Percentiles rank a stretch among this genome's conserved stretches.
phyloP scores from a whole-genome alignment of 2,888 invertebrate genomes.

The Acholoe squamosa region DNA sequence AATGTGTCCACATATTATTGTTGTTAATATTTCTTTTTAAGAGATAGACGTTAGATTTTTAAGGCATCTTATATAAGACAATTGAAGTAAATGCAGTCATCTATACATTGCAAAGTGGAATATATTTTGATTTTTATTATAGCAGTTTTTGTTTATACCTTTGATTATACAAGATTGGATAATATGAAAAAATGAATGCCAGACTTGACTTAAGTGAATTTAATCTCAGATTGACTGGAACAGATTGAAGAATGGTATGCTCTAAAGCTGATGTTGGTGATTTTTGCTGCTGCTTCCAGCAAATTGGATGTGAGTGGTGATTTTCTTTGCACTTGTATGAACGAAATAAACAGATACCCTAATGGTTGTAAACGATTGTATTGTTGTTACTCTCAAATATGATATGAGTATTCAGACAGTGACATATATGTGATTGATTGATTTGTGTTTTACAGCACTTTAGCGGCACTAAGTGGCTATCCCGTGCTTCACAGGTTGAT shows the following conservation, averaged over 20 bases:
- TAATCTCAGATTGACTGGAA: too few relatives aligned
- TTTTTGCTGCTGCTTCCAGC: not conserved
- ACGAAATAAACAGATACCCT: constrained; percentile 35
- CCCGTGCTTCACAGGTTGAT: too few relatives aligned
- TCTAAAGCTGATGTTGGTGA: not conserved
- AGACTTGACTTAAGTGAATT: not conserved
- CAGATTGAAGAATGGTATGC: not conserved
- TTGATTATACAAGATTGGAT: not conserved
- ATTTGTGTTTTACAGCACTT: too few relatives aligned
- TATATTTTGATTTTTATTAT: not conserved
- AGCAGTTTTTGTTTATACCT: not conserved
- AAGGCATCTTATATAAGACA: not conserved
- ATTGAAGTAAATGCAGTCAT: not conserved
- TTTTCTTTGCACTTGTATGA: constrained; percentile 16
- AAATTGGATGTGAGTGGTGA: constrained; percentile 20
- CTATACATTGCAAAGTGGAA: not conserved
- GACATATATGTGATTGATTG: too few relatives aligned
- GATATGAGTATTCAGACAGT: too few relatives aligned
- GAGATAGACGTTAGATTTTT: not conserved
- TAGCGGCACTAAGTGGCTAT: too few relatives aligned
- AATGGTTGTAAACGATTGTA: not conserved
- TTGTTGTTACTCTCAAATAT: not conserved
- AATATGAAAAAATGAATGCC: not conserved
- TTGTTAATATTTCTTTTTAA: not conserved
- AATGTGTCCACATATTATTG: not conserved